phyloP scores from a whole-genome alignment of 2,888 invertebrate genomes.

The Idaea straminata region DNA sequence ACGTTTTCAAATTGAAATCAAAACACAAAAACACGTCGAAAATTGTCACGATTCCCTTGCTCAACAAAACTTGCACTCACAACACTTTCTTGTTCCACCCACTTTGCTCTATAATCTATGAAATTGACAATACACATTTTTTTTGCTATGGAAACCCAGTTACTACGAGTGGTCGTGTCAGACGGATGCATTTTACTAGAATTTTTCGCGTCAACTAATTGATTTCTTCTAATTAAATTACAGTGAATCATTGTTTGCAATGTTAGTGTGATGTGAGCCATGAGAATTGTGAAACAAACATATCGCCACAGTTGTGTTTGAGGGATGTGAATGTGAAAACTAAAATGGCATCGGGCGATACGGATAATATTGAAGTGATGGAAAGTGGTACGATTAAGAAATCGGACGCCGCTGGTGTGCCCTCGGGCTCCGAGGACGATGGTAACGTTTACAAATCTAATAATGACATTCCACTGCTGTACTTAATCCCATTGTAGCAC shows the following conservation, averaged over 20 bases:
- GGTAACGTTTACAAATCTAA: constrained; percentile 72
- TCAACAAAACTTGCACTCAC: no score
- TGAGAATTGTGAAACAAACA: constrained; percentile 64
- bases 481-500: constrained; percentile 47
- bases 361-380: constrained; percentile 86
- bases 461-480: constrained; percentile 51
- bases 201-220: constrained; percentile 73
- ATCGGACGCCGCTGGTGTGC: constrained; percentile 79
- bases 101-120: constrained; percentile 35
- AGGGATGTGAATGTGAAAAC: constrained; percentile 70
- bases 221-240: constrained; percentile 79
- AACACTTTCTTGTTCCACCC: constrained; percentile 23
- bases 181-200: constrained; percentile 69
- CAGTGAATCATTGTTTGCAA: constrained; percentile 68
- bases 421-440: constrained; percentile 81
- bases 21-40: no score
- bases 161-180: constrained; percentile 74
- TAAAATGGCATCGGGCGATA: constrained; percentile 92
- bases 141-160: constrained; percentile 57
- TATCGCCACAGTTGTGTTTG: constrained; percentile 65
- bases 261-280: constrained; percentile 72
- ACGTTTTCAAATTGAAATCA: no score
- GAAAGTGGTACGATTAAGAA: constrained; percentile 83
- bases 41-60: no score
- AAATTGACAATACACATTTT: constrained; percentile 22